A percentile compares a stretch with the other conserved stretches of the same genome.
These are phyloP conservation scores for Sitophilus oryzae DNA, from an alignment of 1,140 invertebrate genomes.

Conservation along the genomic window DNA sequence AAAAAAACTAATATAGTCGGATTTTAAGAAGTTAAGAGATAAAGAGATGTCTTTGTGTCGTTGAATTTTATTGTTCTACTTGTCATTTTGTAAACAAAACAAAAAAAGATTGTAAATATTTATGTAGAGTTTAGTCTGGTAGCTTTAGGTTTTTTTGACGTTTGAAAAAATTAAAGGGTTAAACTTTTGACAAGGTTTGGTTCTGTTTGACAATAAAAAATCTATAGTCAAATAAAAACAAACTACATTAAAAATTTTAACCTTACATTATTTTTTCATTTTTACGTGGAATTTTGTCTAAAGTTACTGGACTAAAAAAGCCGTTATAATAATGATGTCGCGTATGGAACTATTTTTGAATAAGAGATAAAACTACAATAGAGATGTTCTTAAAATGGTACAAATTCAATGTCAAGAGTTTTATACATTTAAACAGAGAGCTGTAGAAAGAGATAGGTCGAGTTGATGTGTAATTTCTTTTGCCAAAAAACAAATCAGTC, in stretches of 20 bases:
- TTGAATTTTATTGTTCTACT: constrained; percentile 25
- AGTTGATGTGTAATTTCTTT: too few species aligned
- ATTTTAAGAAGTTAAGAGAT: constrained; percentile 3
- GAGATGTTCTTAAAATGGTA: constrained; percentile 25
- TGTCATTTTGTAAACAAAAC: constrained; percentile 19
- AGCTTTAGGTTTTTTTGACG: too few species aligned
- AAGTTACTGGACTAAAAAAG: too few species aligned
- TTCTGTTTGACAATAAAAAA: too few species aligned
- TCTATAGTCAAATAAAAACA: too few species aligned
- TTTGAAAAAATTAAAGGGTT: too few species aligned
- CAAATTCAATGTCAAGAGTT: constrained; percentile 25
- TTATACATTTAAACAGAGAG: constrained; percentile 8
- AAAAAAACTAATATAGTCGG: not conserved
- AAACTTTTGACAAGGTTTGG: too few species aligned
- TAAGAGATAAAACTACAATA: constrained; percentile 16
- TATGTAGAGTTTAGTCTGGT: constrained; percentile 16
- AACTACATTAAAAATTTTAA: too few species aligned
- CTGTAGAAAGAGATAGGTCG: too few species aligned
- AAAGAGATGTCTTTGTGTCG: constrained; percentile 17
- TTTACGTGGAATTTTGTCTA: too few species aligned
- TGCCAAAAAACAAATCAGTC: not conserved
- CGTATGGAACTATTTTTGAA: constrained; percentile 21
- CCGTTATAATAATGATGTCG: constrained; percentile 14
- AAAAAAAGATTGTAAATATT: constrained; percentile 14
- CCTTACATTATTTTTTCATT: too few species aligned